Evolutionary conservation across 2,888 invertebrate species (phyloP), one percentile per base, ranked within the genome.

Genomic region (Epirrhoe alternata): DNA sequence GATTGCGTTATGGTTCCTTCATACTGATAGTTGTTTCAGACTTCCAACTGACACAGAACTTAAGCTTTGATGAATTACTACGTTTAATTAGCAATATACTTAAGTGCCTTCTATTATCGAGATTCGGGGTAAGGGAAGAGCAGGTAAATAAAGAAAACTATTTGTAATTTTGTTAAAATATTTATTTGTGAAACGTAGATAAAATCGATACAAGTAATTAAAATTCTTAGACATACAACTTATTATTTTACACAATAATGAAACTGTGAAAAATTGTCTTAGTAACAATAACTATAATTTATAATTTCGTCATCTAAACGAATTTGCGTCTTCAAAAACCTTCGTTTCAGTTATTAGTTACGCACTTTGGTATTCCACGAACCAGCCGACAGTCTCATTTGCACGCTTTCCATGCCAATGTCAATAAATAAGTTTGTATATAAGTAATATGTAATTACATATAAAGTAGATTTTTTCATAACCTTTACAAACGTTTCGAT

Each of bases 161-260:
- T 64, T 73, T 72, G 73, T 80, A 75, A 77, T 88, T 91, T 92
- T 89, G 90, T 92, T 92, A 92, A 92, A 92, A 91, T 92, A 90
- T 89, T 92, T 92, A 92, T 92, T 92, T 92, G 88, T 91, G 92
- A 92, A 92, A 92, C 92, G 90, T 92, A 92, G 92, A 92, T 92
- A 92, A 92, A 92, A 92, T 92, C 87, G 92, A 92, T 92, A 92
- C 92, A 92, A 90, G 91, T 92, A 92, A 90, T 92, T 92, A 90
- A 92, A 92, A 89, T 88, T 90, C 92, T 92, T 92, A 92, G 79
- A 89, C 83, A 88, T 88, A 86, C 79, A 75, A 90, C 90, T 89
- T 90, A 91, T 84, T 83, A 86, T 86, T 89, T 90, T 89, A 90
- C 86, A 90, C 85, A 88, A 86, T 87, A 89, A 87, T 89, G 88